phyloP scores from a whole-genome alignment of 53 echinoderm and acorn worm genomes.

The Astropecten irregularis region DNA sequence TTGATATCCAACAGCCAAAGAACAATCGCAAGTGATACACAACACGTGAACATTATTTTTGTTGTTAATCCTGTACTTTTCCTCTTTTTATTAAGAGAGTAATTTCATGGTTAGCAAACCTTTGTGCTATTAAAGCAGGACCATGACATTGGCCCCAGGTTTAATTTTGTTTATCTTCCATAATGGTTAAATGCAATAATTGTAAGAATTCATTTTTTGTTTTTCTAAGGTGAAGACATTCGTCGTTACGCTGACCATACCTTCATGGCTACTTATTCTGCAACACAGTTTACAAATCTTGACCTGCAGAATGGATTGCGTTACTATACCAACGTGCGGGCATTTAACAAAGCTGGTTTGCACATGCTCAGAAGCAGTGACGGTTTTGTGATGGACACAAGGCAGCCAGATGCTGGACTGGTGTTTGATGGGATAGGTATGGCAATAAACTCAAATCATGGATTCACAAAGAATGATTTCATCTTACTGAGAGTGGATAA shows the following conservation, averaged over 20 bases:
- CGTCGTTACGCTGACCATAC: neutral
- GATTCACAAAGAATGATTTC: neutral
- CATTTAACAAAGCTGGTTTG: conserved; percentile 54
- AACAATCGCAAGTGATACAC: too few relatives aligned
- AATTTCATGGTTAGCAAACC: too few relatives aligned
- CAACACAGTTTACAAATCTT: conserved; percentile 1
- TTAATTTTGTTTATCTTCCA: too few relatives aligned
- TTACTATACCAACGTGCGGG: conserved; percentile 56
- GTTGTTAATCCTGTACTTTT: too few relatives aligned
- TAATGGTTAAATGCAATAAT: neutral
- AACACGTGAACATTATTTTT: too few relatives aligned
- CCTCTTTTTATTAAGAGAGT: too few relatives aligned
- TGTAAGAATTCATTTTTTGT: neutral
- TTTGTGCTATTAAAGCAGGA: too few relatives aligned
- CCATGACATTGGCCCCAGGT: too few relatives aligned
- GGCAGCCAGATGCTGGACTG: conserved; percentile 20
- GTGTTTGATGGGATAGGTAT: conserved; percentile 51
- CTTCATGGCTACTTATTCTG: neutral
- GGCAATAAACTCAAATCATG: neutral
- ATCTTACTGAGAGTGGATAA: neutral
- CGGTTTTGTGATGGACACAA: conserved; percentile 45
- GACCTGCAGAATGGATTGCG: conserved; percentile 11
- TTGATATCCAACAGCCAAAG: too few relatives aligned
- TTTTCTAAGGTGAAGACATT: conserved; percentile 2
- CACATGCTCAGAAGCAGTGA: conserved; percentile 35